Evolutionary conservation across 23 tunicate species (phyloP), one percentile per base, ranked within the genome.

Genomic region (Halocynthia roretzi): DNA sequence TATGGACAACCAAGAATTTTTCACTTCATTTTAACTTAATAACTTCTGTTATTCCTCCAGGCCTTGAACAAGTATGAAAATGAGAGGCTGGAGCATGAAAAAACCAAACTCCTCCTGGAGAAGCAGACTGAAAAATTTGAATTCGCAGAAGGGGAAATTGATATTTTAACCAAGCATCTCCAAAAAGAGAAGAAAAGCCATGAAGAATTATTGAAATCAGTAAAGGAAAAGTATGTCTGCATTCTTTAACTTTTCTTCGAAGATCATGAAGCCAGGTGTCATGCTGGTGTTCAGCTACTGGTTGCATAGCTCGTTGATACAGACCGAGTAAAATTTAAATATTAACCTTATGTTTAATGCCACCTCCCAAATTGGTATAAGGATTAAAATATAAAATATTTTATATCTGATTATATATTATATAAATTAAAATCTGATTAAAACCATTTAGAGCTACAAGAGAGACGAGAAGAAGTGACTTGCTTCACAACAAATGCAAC

Each of bases 381-480:
- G 1, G 44, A 4, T 31, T 31, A 0, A 31, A 31, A 31, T 31
- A 31, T 31, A 31, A 31, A 31, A 31, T 31, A 31, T 31, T 31
- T 31, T 31, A 31, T 31, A 31, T 0, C 44, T 4, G 44, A 31
- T 31, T 31, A 31, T 31, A 31, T 31, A 31, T 31, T 31, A 31
- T 31, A 31, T 31, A 31, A 31, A 31, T 0, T 31, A 4, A 31
- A 31, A 31, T 31, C 44, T 31, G 44, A 31, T 31, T 31, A 0
- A 31, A 31, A 31, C 44, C 44, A 31, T 60, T 11, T n/a, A 67
- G 71, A 79, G 56, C 78, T 6, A 54, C 82, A 7, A 65, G 97
- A 19, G 97, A 90, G 65, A 81, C 86, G 5, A 85, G 77, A 18
- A 44, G 97, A 40, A 86, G 90, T 52, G 90, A 90, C 66, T 85